Base-by-base conservation (phyloP, 2,797 vertebrate species). In the Benthosema pterotum region DNA sequence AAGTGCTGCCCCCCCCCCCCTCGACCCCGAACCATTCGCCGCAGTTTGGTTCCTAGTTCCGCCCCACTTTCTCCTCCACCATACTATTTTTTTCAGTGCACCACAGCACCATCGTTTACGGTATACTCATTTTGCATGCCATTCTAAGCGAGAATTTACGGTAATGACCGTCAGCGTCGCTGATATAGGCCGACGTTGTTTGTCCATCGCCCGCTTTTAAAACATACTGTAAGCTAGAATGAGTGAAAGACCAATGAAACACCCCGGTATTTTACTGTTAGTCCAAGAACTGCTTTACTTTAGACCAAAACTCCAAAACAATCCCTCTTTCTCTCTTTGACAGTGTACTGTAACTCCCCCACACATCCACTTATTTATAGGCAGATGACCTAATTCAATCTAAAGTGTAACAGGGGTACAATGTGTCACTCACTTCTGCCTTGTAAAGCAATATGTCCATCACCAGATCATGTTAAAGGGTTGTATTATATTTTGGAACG, bases 321-420 rank as follows among this genome's bases (percentile, higher is more conserved):
- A n/a, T n/a, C n/a, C n/a, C n/a, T n/a, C n/a, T n/a, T n/a, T 78
- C 76, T 75, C 71, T 76, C 14, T 88, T 71, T 82, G 78, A 81
- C 69, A 69, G 78, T 71, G 67, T 75, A 25, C n/a, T n/a, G n/a
- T n/a, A 68, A 78, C 49, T 14, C 76, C 61, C 73, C 78, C 69
- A 12, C 25, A 22, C 77, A 79, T 79, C 68, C 57, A 3, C 53
- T 80, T 91, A 92, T 92, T 90, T 89, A 86, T 87, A 89, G 78
- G 48, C 78, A 38, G 42, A 83, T 85, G 87, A 87, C 72, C 82
- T 84, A 54, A 89, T 82, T 57, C 67, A 46, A 55, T 62, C 67
- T 67, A 69, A 62, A 60, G 15, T 65, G 72, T 65, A 82, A 62
- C 75, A 25, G 60, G 32, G 48, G 25, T 42, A 52, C 54, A n/a